A percentile compares a stretch with the other conserved stretches of the same genome.
Conservation (phyloP, 2,888 invertebrate genomes). For the Portevinia maculata region DNA sequence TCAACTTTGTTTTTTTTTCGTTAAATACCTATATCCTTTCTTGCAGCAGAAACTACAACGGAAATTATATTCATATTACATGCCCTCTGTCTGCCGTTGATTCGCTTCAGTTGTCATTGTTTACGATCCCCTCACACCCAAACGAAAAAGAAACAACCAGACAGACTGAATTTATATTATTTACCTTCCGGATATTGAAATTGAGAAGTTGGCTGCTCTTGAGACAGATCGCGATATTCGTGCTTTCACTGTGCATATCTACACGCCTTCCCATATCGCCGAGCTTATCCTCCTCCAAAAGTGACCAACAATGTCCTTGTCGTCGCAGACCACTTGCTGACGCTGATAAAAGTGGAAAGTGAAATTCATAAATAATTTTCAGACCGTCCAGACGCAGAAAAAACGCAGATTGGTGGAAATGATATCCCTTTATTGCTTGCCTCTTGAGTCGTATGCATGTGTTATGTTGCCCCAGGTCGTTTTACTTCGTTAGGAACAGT, state of each 20-base stretch:
- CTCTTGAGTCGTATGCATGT: conserved; percentile 61
- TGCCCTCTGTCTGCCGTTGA: neutral
- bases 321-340: conserved; percentile 60
- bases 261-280: neutral
- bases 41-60: conserved; percentile 12
- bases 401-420: conserved; percentile 68
- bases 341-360: conserved; percentile 65
- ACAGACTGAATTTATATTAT: conserved; percentile 51
- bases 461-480: conserved; percentile 58
- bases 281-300: neutral
- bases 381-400: conserved; percentile 62
- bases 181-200: conserved; percentile 67
- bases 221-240: conserved; percentile 71
- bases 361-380: conserved; percentile 73
- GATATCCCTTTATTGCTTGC: conserved; percentile 52
- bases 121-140: conserved; percentile 30
- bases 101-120: conserved; percentile 37
- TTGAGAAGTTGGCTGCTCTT: conserved; percentile 65
- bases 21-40: neutral
- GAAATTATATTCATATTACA: neutral
- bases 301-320: conserved; percentile 58
- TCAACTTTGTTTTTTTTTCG: neutral
- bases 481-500: conserved; percentile 43
- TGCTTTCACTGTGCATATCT: conserved; percentile 12
- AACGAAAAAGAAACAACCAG: neutral